These are phyloP conservation scores for Hyperoplus lanceolatus DNA, from an alignment of 2,797 vertebrate species.

Conservation along the genomic window DNA sequence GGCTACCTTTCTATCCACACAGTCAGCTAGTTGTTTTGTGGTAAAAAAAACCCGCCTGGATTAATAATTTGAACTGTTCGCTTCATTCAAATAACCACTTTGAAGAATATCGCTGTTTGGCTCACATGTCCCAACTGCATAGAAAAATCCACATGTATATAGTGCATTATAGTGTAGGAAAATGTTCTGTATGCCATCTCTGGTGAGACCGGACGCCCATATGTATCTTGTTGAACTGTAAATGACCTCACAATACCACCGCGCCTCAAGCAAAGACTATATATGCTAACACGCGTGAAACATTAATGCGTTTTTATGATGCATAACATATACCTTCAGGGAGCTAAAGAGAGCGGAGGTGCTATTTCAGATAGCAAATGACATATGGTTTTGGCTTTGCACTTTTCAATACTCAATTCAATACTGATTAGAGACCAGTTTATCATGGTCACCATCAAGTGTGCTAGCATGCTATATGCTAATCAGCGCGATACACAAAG, in stretches of 20 bases:
- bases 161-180: too few relatives aligned
- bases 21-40: background rate
- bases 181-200: background rate
- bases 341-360: background rate
- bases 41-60: background rate
- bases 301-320: background rate
- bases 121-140: background rate
- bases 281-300: background rate
- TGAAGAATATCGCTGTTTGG: background rate
- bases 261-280: background rate
- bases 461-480: too few relatives aligned
- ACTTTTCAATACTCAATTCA: too few relatives aligned
- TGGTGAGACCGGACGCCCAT: too few relatives aligned
- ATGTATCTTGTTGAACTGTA: background rate
- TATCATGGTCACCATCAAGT: too few relatives aligned
- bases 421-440: too few relatives aligned
- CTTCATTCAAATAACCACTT: slow-evolving; percentile 6
- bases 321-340: background rate
- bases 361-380: background rate
- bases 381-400: background rate
- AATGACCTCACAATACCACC: background rate
- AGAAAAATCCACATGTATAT: background rate
- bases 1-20: background rate
- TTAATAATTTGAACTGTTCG: background rate
- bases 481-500: background rate